A percentile compares a stretch with the other conserved stretches of the same genome.
phyloP scores from a whole-genome alignment of 1,140 invertebrate genomes.

The Psix sp. region DNA sequence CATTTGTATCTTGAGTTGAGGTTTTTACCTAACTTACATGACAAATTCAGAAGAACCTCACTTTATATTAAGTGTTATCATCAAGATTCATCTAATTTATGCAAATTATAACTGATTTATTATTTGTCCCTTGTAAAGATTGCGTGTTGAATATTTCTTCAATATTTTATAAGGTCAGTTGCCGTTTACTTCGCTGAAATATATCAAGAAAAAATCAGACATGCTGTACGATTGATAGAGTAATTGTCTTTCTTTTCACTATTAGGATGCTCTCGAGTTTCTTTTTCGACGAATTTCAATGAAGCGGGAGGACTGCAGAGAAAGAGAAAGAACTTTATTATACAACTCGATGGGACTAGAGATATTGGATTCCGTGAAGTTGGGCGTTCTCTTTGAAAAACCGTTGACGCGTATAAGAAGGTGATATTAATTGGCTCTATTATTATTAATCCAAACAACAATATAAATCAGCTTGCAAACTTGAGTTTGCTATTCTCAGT shows the following conservation, averaged over 20 bases:
- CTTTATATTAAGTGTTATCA: slow-evolving; percentile 46
- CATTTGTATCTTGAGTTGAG: slow-evolving; percentile 18
- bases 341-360: slow-evolving; percentile 62
- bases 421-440: slow-evolving; percentile 60
- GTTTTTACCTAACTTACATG: slow-evolving; percentile 39
- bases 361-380: slow-evolving; percentile 63
- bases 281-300: slow-evolving; percentile 64
- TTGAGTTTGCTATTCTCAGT: slow-evolving; percentile 12
- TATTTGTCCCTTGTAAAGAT: slow-evolving; percentile 40
- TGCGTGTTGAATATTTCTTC: slow-evolving; percentile 58
- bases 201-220: slow-evolving; percentile 57
- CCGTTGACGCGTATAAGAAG: slow-evolving; percentile 58
- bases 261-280: slow-evolving; percentile 58
- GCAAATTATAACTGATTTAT: slow-evolving; percentile 57
- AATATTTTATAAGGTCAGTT: slow-evolving; percentile 57
- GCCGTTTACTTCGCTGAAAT: slow-evolving; percentile 26
- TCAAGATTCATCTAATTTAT: slow-evolving; percentile 55
- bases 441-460: slow-evolving; percentile 61
- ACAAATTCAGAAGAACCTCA: slow-evolving; percentile 45
- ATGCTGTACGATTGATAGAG: slow-evolving; percentile 55
- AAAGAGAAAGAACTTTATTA: slow-evolving; percentile 64
- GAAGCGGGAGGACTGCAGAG: slow-evolving; percentile 45
- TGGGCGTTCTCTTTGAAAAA: slow-evolving; percentile 59
- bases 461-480: slow-evolving; percentile 49
- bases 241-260: slow-evolving; percentile 62